Conservation (phyloP, 2,113 vertebrate genomes). For the Gopherus flavomarginatus region DNA sequence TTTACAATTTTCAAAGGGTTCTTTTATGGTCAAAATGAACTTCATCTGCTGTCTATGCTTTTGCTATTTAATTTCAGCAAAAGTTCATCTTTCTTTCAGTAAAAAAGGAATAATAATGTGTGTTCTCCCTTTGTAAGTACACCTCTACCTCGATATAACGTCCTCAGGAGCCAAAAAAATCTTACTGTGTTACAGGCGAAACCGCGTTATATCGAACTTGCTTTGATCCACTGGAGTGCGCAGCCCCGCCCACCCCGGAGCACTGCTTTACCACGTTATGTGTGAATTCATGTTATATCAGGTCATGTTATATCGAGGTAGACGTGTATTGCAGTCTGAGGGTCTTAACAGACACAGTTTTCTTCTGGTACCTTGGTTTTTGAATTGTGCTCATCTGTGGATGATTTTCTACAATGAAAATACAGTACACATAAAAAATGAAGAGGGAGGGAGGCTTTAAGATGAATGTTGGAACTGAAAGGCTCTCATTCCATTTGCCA, state of each 20-base stretch:
- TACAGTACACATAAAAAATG: not conserved
- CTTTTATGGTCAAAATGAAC: not conserved
- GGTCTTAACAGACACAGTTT: not conserved
- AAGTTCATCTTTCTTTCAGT: not conserved
- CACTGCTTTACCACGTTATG: no score
- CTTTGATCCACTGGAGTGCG: no score
- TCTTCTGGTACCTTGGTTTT: not conserved
- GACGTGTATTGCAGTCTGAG: not conserved
- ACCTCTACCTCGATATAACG: no score
- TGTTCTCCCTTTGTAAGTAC: not conserved
- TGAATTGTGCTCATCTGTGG: not conserved
- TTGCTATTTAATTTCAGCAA: not conserved
- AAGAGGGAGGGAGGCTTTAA: not conserved
- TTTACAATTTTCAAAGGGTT: not conserved
- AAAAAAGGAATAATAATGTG: not conserved
- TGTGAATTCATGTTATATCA: no score
- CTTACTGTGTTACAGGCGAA: no score
- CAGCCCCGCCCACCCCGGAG: no score
- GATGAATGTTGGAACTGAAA: constrained; percentile 28
- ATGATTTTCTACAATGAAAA: not conserved
- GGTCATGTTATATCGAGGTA: no score
- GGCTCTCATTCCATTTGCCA: constrained; percentile 6
- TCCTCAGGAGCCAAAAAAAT: no score
- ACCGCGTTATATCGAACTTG: no score
- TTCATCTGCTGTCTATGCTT: not conserved